A percentile compares a stretch with the other conserved stretches of the same genome.
These are phyloP conservation scores for Myrmecobius fasciatus DNA, from an alignment of 2,113 vertebrate genomes.

Conservation along the genomic window DNA sequence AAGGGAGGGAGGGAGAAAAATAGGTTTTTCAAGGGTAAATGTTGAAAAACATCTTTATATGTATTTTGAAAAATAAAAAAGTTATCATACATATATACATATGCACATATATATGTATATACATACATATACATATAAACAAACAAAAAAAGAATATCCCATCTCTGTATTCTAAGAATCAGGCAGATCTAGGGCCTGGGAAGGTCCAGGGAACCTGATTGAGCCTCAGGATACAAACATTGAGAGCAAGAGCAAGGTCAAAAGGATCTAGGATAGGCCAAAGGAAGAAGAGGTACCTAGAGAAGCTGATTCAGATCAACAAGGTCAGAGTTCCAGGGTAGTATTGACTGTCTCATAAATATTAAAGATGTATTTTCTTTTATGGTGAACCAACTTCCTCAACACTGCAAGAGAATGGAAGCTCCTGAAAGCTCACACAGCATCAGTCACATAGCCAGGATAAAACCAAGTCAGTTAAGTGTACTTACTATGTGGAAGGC, in stretches of 20 bases:
- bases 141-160: neutral
- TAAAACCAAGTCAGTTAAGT: neutral
- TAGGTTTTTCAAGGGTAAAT: no score
- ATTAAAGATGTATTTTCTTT: neutral
- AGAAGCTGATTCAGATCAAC: neutral
- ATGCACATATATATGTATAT: no score
- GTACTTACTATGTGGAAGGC: neutral
- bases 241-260: neutral
- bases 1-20: no score
- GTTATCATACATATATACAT: no score
- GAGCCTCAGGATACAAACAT: neutral
- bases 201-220: neutral
- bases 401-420: neutral
- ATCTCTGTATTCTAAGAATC: neutral
- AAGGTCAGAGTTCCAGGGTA: neutral
- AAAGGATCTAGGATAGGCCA: neutral
- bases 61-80: no score
- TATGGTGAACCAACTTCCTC: neutral
- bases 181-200: neutral
- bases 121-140: no score
- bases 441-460: neutral
- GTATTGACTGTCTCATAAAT: neutral
- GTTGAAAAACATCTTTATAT: no score
- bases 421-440: neutral
- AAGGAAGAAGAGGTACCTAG: neutral